Evolutionary conservation across 2,888 invertebrate species (phyloP), one percentile per base, ranked within the genome.

Genomic region (Phytoseiulus persimilis): DNA sequence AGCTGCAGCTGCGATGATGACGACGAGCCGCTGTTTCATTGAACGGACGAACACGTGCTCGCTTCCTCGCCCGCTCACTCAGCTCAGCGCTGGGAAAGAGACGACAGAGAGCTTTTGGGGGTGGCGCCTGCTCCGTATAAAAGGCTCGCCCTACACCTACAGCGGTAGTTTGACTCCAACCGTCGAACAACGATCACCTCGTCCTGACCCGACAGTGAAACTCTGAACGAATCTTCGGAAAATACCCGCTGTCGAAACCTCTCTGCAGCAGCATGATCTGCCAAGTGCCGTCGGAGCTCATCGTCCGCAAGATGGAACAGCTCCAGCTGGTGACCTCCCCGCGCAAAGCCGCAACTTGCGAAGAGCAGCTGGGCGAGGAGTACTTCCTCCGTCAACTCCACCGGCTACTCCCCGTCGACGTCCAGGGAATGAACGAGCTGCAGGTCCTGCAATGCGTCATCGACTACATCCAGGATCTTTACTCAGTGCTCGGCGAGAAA

Each of bases 401-500:
- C 32, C 33, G 87, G 28, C 87, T 87, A n/a, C 87, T 87, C n/a
- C 87, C 87, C 11, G 87, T n/a, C 32, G 87, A 87, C 45, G 39
- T 87, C 14, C 87, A 87, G 39, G 87, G 87, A n/a, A 45, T n/a
- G 32, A 87, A 45, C 32, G 45, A 33, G 23, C 39, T 87, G 2
- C 32, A 87, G 32, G 87, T 87, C 28, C 33, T 87, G 32, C 87
- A 87, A 87, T 33, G 87, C 87, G 87, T 45, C 87, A 87, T 87
- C 33, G 87, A 87, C 87, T 87, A 87, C 87, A 87, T 87, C 32
- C 32, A 87, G 39, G 87, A 33, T 11, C 33, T 87, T 11, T 39
- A 87, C 87, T 39, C n/a, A 11, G 87, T 87, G 87, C 87, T 87
- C 33, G 87, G 87, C 32, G 87, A 87, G n/a, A 87, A 87, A 87